phyloP scores from a whole-genome alignment of 64 coral and sea anemone genomes.

The Stichodactyla helianthus region DNA sequence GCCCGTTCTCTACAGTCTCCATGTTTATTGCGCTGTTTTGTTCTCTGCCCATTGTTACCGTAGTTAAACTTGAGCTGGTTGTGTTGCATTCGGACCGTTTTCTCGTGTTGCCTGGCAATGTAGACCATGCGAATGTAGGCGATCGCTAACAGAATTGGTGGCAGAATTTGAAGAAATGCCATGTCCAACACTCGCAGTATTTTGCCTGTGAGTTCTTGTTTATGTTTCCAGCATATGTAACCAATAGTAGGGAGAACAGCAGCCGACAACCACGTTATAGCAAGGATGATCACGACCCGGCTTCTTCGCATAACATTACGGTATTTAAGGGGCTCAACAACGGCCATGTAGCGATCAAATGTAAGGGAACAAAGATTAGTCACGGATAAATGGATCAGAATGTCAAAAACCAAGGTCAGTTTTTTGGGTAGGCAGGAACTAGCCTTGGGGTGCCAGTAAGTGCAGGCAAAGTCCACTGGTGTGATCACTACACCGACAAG shows the following conservation, averaged over 20 bases:
- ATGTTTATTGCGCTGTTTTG: neutral
- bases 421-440: neutral
- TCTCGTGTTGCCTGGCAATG: slow-evolving; percentile 5
- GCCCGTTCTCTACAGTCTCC: neutral
- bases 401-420: neutral
- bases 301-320: neutral
- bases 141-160: neutral
- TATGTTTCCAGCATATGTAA: neutral
- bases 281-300: neutral
- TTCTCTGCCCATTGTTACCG: neutral
- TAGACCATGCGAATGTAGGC: slow-evolving; percentile 3
- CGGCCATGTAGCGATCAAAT: slow-evolving; percentile 10
- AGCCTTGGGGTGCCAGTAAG: neutral
- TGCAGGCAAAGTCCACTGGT: slow-evolving; percentile 1
- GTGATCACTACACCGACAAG: slow-evolving; percentile 23
- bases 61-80: slow-evolving; percentile 20
- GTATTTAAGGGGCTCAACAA: neutral
- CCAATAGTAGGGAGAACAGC: neutral
- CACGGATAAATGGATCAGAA: slow-evolving; percentile 7
- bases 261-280: neutral
- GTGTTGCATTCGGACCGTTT: neutral
- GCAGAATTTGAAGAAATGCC: slow-evolving; percentile 10
- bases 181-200: slow-evolving; percentile 5
- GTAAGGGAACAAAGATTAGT: slow-evolving; percentile 1
- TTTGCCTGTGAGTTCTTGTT: neutral